Conservation (phyloP, 1,140 invertebrate species). For the Monomorium pharaonis region DNA sequence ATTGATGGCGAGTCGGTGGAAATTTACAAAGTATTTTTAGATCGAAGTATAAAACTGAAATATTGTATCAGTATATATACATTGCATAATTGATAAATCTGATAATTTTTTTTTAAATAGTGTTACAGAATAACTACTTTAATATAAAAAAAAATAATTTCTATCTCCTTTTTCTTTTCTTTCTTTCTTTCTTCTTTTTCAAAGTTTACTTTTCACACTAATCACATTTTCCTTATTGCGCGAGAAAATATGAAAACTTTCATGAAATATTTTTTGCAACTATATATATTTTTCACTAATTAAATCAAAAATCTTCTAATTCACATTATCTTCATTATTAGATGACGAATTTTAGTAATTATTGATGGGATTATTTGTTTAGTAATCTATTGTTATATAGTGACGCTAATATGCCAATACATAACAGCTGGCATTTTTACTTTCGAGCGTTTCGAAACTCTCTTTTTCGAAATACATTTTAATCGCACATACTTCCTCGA, state of each 20-base stretch:
- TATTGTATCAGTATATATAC: background rate
- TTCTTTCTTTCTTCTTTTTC: background rate
- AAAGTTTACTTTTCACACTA: background rate
- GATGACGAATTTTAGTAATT: too few relatives aligned
- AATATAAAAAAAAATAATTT: background rate
- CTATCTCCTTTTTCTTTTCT: background rate
- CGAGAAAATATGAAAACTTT: background rate
- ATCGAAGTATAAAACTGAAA: background rate
- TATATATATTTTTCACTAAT: background rate
- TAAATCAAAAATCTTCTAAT: background rate
- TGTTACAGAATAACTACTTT: background rate
- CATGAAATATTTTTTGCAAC: background rate
- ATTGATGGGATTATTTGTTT: too few relatives aligned
- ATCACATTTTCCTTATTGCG: background rate
- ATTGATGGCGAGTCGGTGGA: background rate
- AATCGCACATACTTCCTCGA: too few relatives aligned
- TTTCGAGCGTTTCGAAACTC: too few relatives aligned
- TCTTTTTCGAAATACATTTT: too few relatives aligned
- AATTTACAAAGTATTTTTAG: background rate
- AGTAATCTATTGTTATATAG: too few relatives aligned
- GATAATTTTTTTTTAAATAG: constrained; percentile 15
- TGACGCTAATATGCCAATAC: too few relatives aligned
- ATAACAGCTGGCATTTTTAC: too few relatives aligned
- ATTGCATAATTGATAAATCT: background rate
- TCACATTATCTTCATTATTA: background rate